Base-by-base conservation (phyloP, 2,113 vertebrate species). In the Corapipo altera region DNA sequence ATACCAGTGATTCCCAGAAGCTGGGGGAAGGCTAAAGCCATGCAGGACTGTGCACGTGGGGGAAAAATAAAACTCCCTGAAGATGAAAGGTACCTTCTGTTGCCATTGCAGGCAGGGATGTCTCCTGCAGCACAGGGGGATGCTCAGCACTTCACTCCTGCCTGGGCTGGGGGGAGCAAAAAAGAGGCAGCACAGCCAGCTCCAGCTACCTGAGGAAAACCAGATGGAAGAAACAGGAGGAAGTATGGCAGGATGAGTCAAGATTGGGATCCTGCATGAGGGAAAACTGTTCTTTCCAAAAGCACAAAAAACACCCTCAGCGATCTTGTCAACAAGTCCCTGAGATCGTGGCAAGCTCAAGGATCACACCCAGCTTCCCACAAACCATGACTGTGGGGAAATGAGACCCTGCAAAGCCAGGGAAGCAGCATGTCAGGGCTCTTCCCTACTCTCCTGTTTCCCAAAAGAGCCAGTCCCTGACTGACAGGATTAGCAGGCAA, bases 171-270 rank as follows among this genome's bases (percentile, higher is more conserved):
- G 54, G 61, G 65, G 18, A 48, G 83, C 1, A 1, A 52, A 35
- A 21, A 43, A 23, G 61, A 55, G 43, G 48, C 66, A 64, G 48
- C 3, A 2, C 27, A 28, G 66, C 81, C 89, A 72, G 4, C 23
- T 75, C 80, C 77, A 61, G 3, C 73, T 17, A 33, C 27, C 73
- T 37, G 81, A 85, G 81, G 32, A 51, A 62, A 32, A 91, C 66
- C 95, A 93, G 94, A 83, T 93, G 95, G 93, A 12, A 66, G 64
- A 51, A 92, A 9, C 94, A 88, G 93, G 95, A 93, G 93, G 91
- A 69, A 90, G 20, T 2, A 37, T 20, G 6, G 22, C 62, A 57
- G 88, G 39, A 55, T 72, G 88, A 83, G 74, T 65, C 88, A 79
- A 73, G 78, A 3, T 0, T 17, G 81, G 24, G 81, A 73, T 65